phyloP scores from a whole-genome alignment of 2,797 vertebrate species.

The Ispidina lecontei region DNA sequence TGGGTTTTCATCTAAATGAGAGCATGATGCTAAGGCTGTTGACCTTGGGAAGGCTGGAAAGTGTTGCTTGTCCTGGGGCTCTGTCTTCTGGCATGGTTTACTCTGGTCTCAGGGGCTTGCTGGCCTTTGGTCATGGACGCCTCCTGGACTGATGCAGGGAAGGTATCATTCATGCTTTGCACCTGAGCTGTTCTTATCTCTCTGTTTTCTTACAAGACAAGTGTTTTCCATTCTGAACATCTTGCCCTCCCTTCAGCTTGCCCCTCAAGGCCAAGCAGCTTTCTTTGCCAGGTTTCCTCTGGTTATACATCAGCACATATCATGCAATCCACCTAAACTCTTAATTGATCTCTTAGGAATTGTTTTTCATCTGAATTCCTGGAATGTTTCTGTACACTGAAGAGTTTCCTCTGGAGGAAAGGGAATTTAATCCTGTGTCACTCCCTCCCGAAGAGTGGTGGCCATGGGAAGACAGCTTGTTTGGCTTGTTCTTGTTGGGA shows the following conservation, averaged over 20 bases:
- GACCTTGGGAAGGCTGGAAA: not conserved
- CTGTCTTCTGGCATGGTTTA: not conserved
- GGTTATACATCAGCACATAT: not conserved
- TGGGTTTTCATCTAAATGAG: not conserved
- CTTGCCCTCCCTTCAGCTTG: not conserved
- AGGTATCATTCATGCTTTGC: not conserved
- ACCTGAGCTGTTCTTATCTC: not conserved
- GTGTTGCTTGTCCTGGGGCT: not conserved
- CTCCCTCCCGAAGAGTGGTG: not conserved
- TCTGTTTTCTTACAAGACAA: not conserved
- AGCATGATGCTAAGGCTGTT: not conserved
- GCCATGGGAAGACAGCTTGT: not conserved
- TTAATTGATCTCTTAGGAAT: slow-evolving; percentile 23
- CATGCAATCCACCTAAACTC: not conserved
- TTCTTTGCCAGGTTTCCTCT: slow-evolving; percentile 3
- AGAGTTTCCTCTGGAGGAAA: not conserved
- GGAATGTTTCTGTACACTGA: slow-evolving; percentile 2
- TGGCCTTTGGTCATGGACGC: not conserved
- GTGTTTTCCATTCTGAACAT: not conserved
- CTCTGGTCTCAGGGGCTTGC: not conserved
- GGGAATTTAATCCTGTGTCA: not conserved
- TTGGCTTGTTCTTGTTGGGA: not conserved
- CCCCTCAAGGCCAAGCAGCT: not conserved
- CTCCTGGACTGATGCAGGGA: not conserved
- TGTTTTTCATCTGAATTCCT: slow-evolving; percentile 22